Evolutionary conservation across 2,888 invertebrate species (phyloP), one percentile per base, ranked within the genome.

Genomic region (Drosophila yooni): DNA sequence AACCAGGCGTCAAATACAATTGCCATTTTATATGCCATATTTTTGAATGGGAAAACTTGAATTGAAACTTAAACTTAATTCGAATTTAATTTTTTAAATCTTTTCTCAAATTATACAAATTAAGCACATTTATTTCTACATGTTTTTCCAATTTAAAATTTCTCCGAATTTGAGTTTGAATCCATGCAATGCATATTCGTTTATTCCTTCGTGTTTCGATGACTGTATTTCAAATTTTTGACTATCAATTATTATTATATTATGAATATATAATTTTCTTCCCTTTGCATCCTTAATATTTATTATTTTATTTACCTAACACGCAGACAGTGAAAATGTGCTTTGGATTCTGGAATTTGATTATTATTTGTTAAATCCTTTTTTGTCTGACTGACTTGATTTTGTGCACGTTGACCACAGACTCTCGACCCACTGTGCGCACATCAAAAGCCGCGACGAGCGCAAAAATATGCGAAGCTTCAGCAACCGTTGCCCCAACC

Each of bases 401-500:
- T 46, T 34, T 27, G 6, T 11, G 6, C 11, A n/a, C 10, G 21
- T 21, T 51, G 29, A 33, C 21, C 3, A 15, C 10, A 3, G 10
- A n/a, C 18, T 33, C 5, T 53, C 11, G 56, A 2, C 1, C 64
- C 89, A 86, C 84, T 76, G 84, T 86, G 40, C 68, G 70, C 66
- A 72, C 80, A 86, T 88, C 87, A 88, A 85, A 85, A 77, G 76
- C 74, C 85, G 74, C 81, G 80, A 66, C 58, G 76, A 83, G 76
- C 80, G 70, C 80, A 82, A 88, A 88, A 88, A 86, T 86, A 86
- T 86, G 85, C 89, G 80, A 86, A 83, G 70, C 84, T 87, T 86
- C 80, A 87, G 80, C 70, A 34, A 54, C 36, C 52, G 54, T 57
- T 58, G n/a, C 34, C 11, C 46, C 25, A 46, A 21, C 36, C 36